phyloP scores from a whole-genome alignment of 2,113 vertebrate species.

The Actenoides lindsayi region DNA sequence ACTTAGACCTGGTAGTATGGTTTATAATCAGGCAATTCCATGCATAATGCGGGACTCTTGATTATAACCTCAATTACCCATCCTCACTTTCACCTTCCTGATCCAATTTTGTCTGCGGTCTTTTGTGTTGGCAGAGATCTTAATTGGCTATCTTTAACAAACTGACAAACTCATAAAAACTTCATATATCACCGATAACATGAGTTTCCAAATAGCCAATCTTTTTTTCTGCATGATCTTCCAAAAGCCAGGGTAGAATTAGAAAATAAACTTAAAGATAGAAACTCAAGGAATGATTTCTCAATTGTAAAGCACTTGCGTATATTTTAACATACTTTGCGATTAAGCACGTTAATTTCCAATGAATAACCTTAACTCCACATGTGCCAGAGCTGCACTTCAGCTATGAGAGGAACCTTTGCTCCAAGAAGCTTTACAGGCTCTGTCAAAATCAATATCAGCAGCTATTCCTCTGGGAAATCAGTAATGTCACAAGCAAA shows the following conservation, averaged over 20 bases:
- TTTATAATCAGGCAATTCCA: background rate
- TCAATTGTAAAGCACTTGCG: background rate
- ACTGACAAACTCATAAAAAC: background rate
- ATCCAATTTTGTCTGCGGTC: background rate
- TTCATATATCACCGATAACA: background rate
- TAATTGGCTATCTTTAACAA: background rate
- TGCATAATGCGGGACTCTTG: background rate
- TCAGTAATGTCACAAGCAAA: constrained; percentile 52
- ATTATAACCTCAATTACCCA: background rate
- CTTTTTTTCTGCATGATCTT: background rate
- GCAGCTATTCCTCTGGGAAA: constrained; percentile 66
- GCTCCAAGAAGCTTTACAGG: background rate
- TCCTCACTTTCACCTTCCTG: background rate
- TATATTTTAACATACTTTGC: background rate
- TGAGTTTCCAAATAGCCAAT: background rate
- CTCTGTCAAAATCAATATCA: constrained; percentile 41
- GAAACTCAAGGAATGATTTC: constrained; percentile 18
- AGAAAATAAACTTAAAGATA: background rate
- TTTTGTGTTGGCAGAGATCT: background rate
- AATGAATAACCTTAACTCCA: background rate
- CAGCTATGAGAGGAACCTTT: background rate
- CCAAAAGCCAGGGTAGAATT: background rate
- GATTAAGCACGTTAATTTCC: constrained; percentile 36
- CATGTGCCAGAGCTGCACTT: constrained; percentile 2
- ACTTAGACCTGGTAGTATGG: background rate